These are phyloP conservation scores for Desmophyllum pertusum DNA, from an alignment of 92 coral and sea anemone species.

Conservation along the genomic window DNA sequence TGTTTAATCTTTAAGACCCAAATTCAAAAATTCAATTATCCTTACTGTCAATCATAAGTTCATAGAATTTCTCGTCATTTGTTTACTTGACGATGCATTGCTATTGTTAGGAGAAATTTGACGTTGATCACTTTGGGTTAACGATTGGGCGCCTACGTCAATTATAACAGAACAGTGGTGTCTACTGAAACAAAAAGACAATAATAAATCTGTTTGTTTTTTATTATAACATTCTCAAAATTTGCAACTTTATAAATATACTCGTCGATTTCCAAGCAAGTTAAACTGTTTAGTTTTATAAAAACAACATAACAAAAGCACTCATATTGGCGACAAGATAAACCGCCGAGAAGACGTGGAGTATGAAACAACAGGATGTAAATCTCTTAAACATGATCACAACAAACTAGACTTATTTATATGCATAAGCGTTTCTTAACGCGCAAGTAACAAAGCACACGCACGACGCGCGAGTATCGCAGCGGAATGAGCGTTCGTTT, in stretches of 20 bases:
- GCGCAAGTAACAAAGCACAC: too few relatives aligned
- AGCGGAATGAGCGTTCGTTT: too few relatives aligned
- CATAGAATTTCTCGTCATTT: not conserved
- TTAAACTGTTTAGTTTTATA: not conserved
- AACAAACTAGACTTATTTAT: too few relatives aligned
- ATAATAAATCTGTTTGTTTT: not conserved
- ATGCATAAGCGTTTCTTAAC: too few relatives aligned
- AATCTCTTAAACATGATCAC: too few relatives aligned
- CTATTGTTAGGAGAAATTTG: not conserved
- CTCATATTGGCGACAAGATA: not conserved
- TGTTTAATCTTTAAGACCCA: not conserved
- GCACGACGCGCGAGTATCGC: too few relatives aligned
- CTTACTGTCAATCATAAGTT: not conserved
- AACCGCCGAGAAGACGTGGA: not conserved
- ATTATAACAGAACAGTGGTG: not conserved
- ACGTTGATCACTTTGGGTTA: not conserved
- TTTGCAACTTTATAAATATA: not conserved
- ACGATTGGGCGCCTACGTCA: not conserved
- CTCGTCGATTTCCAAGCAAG: not conserved
- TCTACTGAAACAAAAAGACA: too few relatives aligned
- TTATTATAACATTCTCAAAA: not conserved
- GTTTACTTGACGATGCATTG: not conserved
- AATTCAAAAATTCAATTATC: not conserved
- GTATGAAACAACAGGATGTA: not conserved
- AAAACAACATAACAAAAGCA: too few relatives aligned